These are phyloP conservation scores for Gymnodraco acuticeps DNA, from an alignment of 2,797 vertebrate genomes.

Conservation along the genomic window DNA sequence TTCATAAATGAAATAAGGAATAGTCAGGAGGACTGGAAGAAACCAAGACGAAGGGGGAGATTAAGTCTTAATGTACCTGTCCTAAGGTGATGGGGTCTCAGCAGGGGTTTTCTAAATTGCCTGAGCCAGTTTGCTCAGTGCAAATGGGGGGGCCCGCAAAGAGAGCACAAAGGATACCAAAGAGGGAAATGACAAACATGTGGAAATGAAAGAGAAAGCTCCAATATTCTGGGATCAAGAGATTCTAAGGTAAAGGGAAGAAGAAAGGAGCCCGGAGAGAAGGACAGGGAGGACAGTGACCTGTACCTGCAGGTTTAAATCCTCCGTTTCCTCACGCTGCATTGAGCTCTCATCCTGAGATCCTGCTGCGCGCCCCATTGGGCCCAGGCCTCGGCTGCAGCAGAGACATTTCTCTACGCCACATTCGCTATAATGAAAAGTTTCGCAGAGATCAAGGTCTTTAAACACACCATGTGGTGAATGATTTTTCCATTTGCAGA, in stretches of 20 bases:
- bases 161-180: conserved; percentile 17
- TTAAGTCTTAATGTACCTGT: conserved; percentile 9
- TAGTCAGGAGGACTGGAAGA: background rate
- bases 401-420: conserved; percentile 45
- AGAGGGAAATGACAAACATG: conserved; percentile 9
- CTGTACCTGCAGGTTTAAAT: conserved; percentile 53
- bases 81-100: conserved; percentile 16
- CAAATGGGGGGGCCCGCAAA: conserved; percentile 6
- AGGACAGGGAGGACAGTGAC: conserved; percentile 29
- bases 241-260: conserved; percentile 12
- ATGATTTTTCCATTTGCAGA: conserved; percentile 45
- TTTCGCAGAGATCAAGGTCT: conserved; percentile 60
- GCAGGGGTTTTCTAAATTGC: conserved; percentile 27
- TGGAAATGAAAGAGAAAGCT: conserved; percentile 29
- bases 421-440: conserved; percentile 53
- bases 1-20: conserved; percentile 37
- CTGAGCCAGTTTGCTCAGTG: conserved; percentile 15
- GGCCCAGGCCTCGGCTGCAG: conserved; percentile 33
- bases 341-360: conserved; percentile 48
- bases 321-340: conserved; percentile 44
- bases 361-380: conserved; percentile 43
- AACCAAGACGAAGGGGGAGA: conserved; percentile 1
- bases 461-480: conserved; percentile 47
- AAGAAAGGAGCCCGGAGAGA: conserved; percentile 13
- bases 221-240: conserved; percentile 1